phyloP scores from a whole-genome alignment of 2,113 vertebrate genomes.

The Toxostoma redivivum region DNA sequence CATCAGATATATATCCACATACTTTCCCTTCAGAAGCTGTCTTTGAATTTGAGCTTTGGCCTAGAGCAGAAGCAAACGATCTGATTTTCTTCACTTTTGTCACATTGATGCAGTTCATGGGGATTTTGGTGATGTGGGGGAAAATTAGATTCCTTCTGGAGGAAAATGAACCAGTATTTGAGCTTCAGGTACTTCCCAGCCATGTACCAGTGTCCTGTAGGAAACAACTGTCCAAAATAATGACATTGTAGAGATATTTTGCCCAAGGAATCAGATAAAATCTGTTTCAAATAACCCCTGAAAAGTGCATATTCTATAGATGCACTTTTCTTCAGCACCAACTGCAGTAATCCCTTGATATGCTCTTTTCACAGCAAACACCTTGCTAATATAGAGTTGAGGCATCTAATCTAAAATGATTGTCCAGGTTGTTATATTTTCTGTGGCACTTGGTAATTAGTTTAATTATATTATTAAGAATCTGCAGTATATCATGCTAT shows the following conservation, averaged over 20 bases:
- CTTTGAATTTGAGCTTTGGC: background rate
- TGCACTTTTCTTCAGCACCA: background rate
- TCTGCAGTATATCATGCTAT: background rate
- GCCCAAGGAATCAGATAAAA: background rate
- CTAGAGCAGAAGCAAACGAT: background rate
- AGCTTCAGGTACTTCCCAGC: background rate
- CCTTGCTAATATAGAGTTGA: background rate
- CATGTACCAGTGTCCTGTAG: fast-evolving
- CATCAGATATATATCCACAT: background rate
- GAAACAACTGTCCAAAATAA: background rate
- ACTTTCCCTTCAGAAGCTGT: background rate
- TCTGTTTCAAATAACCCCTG: background rate
- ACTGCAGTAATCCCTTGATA: background rate
- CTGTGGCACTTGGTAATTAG: background rate
- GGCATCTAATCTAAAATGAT: background rate
- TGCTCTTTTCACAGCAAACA: background rate
- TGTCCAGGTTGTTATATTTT: background rate
- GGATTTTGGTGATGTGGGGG: background rate
- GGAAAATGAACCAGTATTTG: background rate
- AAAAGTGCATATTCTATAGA: background rate
- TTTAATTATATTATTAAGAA: background rate
- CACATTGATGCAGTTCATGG: background rate
- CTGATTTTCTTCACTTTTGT: background rate
- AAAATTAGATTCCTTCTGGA: background rate
- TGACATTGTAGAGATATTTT: background rate